Evolutionary conservation across 2,113 vertebrate genomes (phyloP).

Genomic region (Scolopax mira): DNA sequence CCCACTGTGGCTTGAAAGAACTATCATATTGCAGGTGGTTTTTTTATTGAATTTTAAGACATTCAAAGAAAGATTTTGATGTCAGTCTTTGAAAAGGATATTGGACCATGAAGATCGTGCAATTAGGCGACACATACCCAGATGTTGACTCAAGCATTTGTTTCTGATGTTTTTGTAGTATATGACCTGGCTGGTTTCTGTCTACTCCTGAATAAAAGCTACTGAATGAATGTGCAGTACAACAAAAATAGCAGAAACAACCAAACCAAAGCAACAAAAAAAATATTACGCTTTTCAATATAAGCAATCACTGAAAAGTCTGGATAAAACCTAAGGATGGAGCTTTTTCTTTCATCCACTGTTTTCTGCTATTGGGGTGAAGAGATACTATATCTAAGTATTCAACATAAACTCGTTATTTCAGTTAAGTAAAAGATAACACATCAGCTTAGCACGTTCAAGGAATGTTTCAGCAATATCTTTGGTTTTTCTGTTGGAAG

Average conservation of each 20-base stretch:
- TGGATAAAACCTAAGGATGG: not conserved
- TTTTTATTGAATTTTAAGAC: not conserved
- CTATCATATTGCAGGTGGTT: not conserved
- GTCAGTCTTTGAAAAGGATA: not conserved
- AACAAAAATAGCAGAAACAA: not conserved
- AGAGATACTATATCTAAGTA: not conserved
- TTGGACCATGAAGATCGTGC: not conserved
- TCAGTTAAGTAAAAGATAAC: not conserved
- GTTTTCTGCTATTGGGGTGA: not conserved
- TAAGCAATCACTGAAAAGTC: not conserved
- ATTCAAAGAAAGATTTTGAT: not conserved
- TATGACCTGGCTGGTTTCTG: not conserved
- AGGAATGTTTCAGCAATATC: not conserved
- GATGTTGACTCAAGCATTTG: not conserved
- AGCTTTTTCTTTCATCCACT: not conserved
- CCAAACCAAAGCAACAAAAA: not conserved
- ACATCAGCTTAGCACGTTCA: not conserved
- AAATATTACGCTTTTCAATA: not conserved
- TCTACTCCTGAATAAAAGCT: not conserved
- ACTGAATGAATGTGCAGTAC: not conserved
- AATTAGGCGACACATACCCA: not conserved
- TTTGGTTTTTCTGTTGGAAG: not conserved
- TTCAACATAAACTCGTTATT: not conserved
- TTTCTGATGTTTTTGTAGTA: not conserved
- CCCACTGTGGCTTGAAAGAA: not conserved